Evolutionary conservation across 2,113 vertebrate genomes (phyloP), one percentile per base, ranked within the genome.

Genomic region (Cyrtonyx montezumae): DNA sequence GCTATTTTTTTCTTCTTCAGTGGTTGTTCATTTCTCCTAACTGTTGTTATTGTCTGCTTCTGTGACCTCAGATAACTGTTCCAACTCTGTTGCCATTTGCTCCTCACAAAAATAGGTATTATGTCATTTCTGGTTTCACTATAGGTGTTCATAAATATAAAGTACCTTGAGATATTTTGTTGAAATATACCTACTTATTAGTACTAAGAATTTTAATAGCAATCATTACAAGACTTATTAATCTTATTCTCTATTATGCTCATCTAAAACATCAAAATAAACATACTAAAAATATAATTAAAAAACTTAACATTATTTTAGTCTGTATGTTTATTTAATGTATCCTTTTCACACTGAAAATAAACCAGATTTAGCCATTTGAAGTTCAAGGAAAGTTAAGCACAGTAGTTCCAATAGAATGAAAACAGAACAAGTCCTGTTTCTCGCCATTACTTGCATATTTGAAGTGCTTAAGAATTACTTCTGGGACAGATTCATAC

Each of bases 321-420:
- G 79, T 48, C 15, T 66, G 4, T 49, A 49, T n/a, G 5, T 5
- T 1, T 0, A 2, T 4, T 67, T 66, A 1, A 23, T 73, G 2
- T 37, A 61, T 55, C 3, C 43, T 68, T 93, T 81, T 36, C 7
- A 17, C 23, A 66, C 1, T 28, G 5, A 90, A 79, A 4, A 34
- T 34, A 63, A 49, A 76, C 0, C 9, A 61, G 11, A 65, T 73
- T 56, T 61, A 87, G 4, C 1, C 45, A 62, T 8, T 3, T 36
- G 53, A 79, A 56, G 2, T 40, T 36, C 0, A 2, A 87, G 49
- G n/a, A 66, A 22, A 69, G 56, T n/a, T 75, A 49, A 32, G 17
- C 70, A 11, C 18, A 40, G 3, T 51, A 26, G 16, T 8, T 43
- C 13, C 51, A 48, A 25, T 6, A 22, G 7, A 61, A 87, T n/a